Evolutionary conservation across 2,797 vertebrate species (phyloP).

Genomic region (Xenentodon cancila): DNA sequence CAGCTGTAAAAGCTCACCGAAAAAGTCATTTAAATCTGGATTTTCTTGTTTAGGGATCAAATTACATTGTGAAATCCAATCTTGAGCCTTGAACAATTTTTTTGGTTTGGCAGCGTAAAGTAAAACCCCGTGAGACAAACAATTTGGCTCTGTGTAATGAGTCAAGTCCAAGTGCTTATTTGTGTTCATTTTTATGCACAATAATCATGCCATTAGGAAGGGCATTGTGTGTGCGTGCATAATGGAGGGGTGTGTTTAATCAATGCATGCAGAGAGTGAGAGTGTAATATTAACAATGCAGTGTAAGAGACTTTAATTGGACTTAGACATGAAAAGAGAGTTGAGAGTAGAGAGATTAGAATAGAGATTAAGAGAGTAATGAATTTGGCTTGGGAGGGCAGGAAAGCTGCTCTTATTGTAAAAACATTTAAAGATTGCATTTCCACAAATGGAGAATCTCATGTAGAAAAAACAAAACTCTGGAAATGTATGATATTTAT

Average conservation of each 20-base stretch:
- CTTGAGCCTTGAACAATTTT: conserved; percentile 40
- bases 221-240: conserved; percentile 14
- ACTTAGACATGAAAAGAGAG: background rate
- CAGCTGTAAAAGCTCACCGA: conserved; percentile 6
- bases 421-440: conserved; percentile 16
- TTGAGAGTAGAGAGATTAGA: conserved; percentile 8
- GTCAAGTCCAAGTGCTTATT: conserved; percentile 56
- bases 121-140: conserved; percentile 31
- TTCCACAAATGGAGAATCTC: too few species aligned
- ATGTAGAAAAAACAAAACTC: too few species aligned
- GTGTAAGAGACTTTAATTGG: conserved; percentile 34
- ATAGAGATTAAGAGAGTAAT: conserved; percentile 25
- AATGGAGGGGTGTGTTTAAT: background rate
- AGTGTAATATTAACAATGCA: conserved; percentile 27
- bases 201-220: conserved; percentile 25
- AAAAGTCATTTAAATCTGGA: conserved; percentile 40
- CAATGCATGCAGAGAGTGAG: conserved; percentile 6
- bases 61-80: conserved; percentile 60
- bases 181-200: conserved; percentile 57
- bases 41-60: conserved; percentile 49
- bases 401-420: conserved; percentile 1
- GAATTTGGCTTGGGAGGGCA: conserved; percentile 20
- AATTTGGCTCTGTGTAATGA: conserved; percentile 53
- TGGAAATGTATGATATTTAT: too few species aligned
- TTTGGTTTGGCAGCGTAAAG: conserved; percentile 27